Base-by-base conservation (phyloP, 30 jellyfish, hydroid and myxozoan species). In the Catostylus mosaicus region DNA sequence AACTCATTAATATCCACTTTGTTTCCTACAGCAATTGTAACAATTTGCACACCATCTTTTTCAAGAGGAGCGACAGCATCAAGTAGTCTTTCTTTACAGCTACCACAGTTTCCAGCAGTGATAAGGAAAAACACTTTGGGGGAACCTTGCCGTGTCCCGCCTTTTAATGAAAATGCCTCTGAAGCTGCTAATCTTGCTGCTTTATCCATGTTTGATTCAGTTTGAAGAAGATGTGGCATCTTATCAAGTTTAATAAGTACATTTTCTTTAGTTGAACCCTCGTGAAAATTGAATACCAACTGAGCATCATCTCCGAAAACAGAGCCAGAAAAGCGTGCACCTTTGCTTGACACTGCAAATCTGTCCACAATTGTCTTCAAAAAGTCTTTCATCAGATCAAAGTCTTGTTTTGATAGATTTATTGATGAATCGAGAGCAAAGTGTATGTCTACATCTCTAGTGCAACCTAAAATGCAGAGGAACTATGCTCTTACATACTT, bases 241-340 rank as follows among this genome's bases (percentile, higher is more conserved):
- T 85, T 85, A 16, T 88, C 92, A 24, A 87, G 90, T 4, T 35
- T 77, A 18, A 9, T 50, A 11, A 66, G 10, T 46, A 88, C 86
- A 5, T 88, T 84, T 45, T 94, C 96, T 60, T 82, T 90, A n/a
- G 88, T 27, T 3, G 86, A 38, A 7, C 95, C 97, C 40, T 84
- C 74, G 24, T 93, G 90, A 50, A 94, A 81, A 73, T 88, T 74
- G 77, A 94, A 94, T 12, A 83, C 82, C 51, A 62, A 6, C 32
- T 57, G 70, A 45, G 99, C 96, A 36, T 83, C 95, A 73, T 76
- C 89, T 18, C 94, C 96, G 71, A 76, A 94, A 35, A 94, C 97
- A 0, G 99, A 94, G 5, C 95, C 97, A 47, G 99, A 94, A 31
- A 94, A 69, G 68, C 85, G 97, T 27, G 99, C 93, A 27, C 99